Conservation (phyloP, 1,140 invertebrate species). For the Musca vetustissima region DNA sequence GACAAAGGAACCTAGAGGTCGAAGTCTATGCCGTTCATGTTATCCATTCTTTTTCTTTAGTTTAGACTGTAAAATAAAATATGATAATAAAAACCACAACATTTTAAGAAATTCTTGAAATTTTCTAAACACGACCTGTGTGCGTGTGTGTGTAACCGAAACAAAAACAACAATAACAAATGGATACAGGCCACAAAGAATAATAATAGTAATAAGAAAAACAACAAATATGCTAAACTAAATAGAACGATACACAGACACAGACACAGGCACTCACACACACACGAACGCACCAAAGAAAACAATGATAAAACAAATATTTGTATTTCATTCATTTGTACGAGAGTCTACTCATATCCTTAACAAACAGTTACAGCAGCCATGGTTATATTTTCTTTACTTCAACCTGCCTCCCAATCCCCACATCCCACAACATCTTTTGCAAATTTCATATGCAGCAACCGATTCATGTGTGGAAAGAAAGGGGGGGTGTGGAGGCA, state of each 20-base stretch:
- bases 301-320: constrained; percentile 20
- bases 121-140: not conserved
- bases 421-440: no score
- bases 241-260: not conserved
- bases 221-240: constrained; percentile 1
- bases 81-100: no score
- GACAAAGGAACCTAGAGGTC: no score
- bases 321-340: constrained; percentile 12
- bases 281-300: not conserved
- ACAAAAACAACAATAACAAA: not conserved
- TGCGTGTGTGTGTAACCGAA: no score
- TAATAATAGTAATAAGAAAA: not conserved
- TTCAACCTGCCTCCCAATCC: no score
- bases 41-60: not conserved
- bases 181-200: not conserved
- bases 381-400: no score
- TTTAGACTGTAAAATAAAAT: no score
- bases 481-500: not conserved
- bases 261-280: not conserved
- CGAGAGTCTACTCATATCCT: no score
- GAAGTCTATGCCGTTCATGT: not conserved
- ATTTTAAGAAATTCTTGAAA: constrained; percentile 3
- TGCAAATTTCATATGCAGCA: no score
- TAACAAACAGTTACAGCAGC: no score
- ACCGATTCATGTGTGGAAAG: not conserved